phyloP scores from a whole-genome alignment of 2,797 vertebrate genomes.

The Notamacropus eugenii region DNA sequence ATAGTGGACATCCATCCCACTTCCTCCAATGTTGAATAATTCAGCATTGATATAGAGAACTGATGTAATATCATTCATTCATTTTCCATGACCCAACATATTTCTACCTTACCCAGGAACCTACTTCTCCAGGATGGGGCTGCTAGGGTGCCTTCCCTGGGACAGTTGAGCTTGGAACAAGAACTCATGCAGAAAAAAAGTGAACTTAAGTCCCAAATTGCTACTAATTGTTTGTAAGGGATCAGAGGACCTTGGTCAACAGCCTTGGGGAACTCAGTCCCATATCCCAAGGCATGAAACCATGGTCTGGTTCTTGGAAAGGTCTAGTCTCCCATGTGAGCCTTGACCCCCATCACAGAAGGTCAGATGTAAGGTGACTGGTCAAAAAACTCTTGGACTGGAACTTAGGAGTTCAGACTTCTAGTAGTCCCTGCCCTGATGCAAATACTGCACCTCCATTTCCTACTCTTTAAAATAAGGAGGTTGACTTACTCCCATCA shows the following conservation, averaged over 20 bases:
- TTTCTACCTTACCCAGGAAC: neutral
- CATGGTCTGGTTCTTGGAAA: neutral
- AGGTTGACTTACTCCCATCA: neutral
- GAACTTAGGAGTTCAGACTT: neutral
- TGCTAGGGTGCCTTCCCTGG: neutral
- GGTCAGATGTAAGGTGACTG: neutral
- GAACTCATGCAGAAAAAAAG: neutral
- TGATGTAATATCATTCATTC: neutral
- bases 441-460: neutral
- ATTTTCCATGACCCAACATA: neutral
- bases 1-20: neutral
- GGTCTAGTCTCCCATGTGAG: too few species aligned
- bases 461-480: neutral
- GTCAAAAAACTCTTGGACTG: neutral
- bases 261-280: too few species aligned
- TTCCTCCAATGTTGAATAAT: conserved; percentile 19
- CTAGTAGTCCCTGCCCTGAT: neutral
- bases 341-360: neutral
- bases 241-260: too few species aligned
- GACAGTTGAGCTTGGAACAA: neutral
- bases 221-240: neutral
- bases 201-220: neutral
- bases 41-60: neutral
- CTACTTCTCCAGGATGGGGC: too few species aligned
- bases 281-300: neutral